Base-by-base conservation (phyloP, 2,888 invertebrate species). In the Gerris lacustris region DNA sequence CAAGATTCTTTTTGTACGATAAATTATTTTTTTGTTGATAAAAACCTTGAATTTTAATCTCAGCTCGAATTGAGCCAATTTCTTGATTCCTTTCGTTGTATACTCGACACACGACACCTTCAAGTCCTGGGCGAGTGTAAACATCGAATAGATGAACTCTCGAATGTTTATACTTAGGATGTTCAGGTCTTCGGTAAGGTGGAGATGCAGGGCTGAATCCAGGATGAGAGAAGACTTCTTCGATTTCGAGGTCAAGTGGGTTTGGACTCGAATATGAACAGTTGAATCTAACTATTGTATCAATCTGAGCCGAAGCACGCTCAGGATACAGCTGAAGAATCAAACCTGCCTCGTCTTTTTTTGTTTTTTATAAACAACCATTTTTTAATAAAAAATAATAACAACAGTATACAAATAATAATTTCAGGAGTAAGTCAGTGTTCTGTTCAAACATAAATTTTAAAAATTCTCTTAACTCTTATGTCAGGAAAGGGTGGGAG, bases 31-130 rank as follows among this genome's bases (percentile, higher is more conserved):
- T 31, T 31, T 31, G 31, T 31, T 31, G 31, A 31, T 31, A 31
- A 31, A 31, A 31, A 31, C 31, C 31, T 31, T 31, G 31, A 31
- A 31, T 31, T 31, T 31, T 31, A 55, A 55, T 55, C 15, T 55
- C 11, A 9, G 55, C 55, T 55, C 55, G 1, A 4, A 55, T 55
- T 9, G 45, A 43, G 4, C 70, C 70, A 44, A 70, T n/a, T 6
- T 31, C 63, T 17, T 70, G 7, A 0, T 44, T 7, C 17, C 1
- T 18, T 6, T 44, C 18, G 31, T 70, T 67, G 63, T 31, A 67
- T 1, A 70, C 63, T 43, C 45, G 45, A 17, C 70, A 70, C 6
- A 44, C 15, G 31, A 70, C 67, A 15, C 62, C n/a, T 15, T 44
- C 2, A 5, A 70, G 67, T 9, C 67, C 70, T 63, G 1, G 63